phyloP scores from a whole-genome alignment of 2,888 invertebrate genomes.

The Ligdia adustata region DNA sequence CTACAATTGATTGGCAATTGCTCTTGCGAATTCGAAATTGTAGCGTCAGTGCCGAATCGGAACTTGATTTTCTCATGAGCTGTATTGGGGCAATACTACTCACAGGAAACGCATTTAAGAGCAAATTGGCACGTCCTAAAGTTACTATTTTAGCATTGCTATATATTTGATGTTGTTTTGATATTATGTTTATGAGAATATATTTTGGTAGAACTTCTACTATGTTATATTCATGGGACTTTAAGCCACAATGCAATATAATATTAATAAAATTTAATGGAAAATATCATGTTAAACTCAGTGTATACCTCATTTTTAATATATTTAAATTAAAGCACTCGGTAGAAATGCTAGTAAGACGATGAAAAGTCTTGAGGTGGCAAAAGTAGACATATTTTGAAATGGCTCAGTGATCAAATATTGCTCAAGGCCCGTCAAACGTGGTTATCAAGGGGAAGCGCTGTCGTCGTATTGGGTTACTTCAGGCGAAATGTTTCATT shows the following conservation, averaged over 20 bases:
- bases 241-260: no score
- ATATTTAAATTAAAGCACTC: not conserved
- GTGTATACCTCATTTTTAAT: no score
- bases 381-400: conserved; percentile 12
- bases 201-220: no score
- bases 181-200: no score
- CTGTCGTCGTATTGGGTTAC: conserved; percentile 10
- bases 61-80: conserved; percentile 13
- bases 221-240: no score
- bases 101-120: not conserved
- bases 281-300: no score
- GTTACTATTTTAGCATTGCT: no score
- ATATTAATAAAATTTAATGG: no score
- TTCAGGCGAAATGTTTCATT: conserved; percentile 14
- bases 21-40: conserved; percentile 9
- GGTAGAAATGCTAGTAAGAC: not conserved
- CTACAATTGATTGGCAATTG: conserved; percentile 8
- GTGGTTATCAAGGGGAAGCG: conserved; percentile 11
- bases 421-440: conserved; percentile 13
- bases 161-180: no score
- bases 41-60: conserved; percentile 2
- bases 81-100: not conserved
- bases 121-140: not conserved
- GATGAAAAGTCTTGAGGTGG: not conserved
- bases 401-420: conserved; percentile 16